phyloP scores from a whole-genome alignment of 1,140 invertebrate genomes.

The Xylocopa sonorina region DNA sequence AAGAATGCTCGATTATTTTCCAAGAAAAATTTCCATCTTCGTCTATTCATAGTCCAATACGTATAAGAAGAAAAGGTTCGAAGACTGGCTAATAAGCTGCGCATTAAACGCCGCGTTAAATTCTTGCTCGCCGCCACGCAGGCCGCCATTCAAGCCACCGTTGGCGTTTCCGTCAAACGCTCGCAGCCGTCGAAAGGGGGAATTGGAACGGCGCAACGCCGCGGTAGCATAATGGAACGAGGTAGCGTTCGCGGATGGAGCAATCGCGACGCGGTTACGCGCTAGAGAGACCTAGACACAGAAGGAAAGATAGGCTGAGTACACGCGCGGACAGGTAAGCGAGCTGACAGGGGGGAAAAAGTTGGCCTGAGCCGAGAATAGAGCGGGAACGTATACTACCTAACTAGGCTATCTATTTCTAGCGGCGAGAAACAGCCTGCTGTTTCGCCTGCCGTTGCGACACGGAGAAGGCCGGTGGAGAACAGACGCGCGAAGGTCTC shows the following conservation, averaged over 20 bases:
- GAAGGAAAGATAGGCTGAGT: constrained; percentile 13
- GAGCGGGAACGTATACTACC: constrained; percentile 65
- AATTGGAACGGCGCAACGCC: constrained; percentile 50
- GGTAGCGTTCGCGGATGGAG: constrained; percentile 37
- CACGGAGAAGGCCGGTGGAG: constrained; percentile 60
- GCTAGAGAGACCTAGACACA: constrained; percentile 43
- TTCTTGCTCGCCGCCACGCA: no score
- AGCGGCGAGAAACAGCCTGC: constrained; percentile 57
- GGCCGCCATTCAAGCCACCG: no score
- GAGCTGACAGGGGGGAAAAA: constrained; percentile 41
- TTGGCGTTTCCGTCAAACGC: no score
- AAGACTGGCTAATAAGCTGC: no score
- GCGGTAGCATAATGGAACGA: constrained; percentile 45
- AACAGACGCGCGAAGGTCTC: constrained; percentile 64
- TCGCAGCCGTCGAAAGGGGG: no score
- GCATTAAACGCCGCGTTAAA: no score
- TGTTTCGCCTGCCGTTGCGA: constrained; percentile 60
- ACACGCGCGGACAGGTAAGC: constrained; percentile 10
- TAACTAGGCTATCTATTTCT: constrained; percentile 70
- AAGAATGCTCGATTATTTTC: no score
- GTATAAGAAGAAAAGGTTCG: no score
- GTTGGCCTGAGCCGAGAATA: constrained; percentile 64
- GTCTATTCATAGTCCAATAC: no score
- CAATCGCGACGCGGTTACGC: constrained; percentile 54
- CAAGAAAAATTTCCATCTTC: no score